phyloP scores from a whole-genome alignment of 2,888 invertebrate genomes.

The Hirtodrosophila trivittata region DNA sequence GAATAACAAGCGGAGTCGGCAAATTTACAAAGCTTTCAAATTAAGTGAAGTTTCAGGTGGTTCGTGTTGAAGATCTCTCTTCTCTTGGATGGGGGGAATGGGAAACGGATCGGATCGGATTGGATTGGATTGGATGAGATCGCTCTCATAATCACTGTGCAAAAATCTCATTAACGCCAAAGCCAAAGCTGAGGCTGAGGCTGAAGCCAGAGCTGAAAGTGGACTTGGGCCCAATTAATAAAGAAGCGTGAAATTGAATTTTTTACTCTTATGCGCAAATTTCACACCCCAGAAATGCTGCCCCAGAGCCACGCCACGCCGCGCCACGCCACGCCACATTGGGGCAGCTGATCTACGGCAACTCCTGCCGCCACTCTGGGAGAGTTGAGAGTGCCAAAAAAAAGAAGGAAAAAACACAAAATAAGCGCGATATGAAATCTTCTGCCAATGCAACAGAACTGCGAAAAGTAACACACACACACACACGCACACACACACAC shows the following conservation, averaged over 20 bases:
- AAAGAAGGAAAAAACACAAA: constrained; percentile 16
- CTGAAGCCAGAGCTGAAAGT: constrained; percentile 26
- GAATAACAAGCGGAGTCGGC: constrained; percentile 51
- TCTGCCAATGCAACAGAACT: constrained; percentile 34
- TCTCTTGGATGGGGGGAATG: too few relatives aligned
- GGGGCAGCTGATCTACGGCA: constrained; percentile 26
- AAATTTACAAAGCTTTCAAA: constrained; percentile 38
- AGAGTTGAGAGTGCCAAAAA: constrained; percentile 25
- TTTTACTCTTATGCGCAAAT: constrained; percentile 64
- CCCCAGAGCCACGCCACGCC: constrained; percentile 17
- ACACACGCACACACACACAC: not conserved
- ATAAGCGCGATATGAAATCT: constrained; percentile 22
- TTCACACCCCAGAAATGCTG: constrained; percentile 65
- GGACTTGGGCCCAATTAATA: constrained; percentile 71
- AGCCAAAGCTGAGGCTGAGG: constrained; percentile 9
- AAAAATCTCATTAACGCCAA: constrained; percentile 72
- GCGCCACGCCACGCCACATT: not conserved
- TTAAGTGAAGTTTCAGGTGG: constrained; percentile 17
- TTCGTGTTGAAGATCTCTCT: constrained; percentile 19
- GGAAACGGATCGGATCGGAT: too few relatives aligned
- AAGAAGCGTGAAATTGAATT: constrained; percentile 79
- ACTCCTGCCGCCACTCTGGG: not conserved
- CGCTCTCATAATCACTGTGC: constrained; percentile 56
- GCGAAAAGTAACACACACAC: constrained; percentile 65
- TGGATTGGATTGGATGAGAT: not conserved